Percentiles rank a stretch among this genome's conserved stretches.
phyloP scores from a whole-genome alignment of 2,888 invertebrate species.

The Diadegma fenestrale region DNA sequence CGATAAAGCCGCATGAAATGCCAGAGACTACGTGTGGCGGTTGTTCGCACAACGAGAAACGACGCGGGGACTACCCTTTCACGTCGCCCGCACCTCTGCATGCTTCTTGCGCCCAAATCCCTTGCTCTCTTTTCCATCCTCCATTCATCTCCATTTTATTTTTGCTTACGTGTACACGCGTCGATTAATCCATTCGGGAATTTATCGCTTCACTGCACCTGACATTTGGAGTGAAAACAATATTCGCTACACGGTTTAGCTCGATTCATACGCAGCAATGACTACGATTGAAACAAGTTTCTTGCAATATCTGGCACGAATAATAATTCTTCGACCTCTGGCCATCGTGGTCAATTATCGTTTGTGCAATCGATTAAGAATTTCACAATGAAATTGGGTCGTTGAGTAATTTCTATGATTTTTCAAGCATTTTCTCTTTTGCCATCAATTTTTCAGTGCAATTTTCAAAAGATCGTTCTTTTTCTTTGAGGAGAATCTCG shows the following conservation, averaged over 20 bases:
- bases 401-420: not conserved
- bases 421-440: not conserved
- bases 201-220: conserved; percentile 12
- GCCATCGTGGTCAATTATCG: not conserved
- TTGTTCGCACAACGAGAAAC: conserved; percentile 69
- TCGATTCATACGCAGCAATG: not conserved
- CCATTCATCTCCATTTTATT: conserved; percentile 53
- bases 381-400: not conserved
- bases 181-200: conserved; percentile 31
- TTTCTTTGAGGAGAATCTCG: not conserved
- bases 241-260: not conserved
- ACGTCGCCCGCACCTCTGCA: conserved; percentile 40
- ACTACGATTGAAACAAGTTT: not conserved
- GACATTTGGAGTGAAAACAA: conserved; percentile 10
- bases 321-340: not conserved
- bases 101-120: conserved; percentile 46
- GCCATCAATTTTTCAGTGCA: not conserved
- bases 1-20: conserved; percentile 75
- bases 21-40: conserved; percentile 78
- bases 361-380: not conserved
- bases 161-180: conserved; percentile 22
- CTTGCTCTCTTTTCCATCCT: conserved; percentile 65
- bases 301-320: not conserved
- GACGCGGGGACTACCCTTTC: conserved; percentile 48
- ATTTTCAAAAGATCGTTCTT: not conserved